Conservation (phyloP, 2,113 vertebrate genomes). For the Oreotrochilus melanogaster region DNA sequence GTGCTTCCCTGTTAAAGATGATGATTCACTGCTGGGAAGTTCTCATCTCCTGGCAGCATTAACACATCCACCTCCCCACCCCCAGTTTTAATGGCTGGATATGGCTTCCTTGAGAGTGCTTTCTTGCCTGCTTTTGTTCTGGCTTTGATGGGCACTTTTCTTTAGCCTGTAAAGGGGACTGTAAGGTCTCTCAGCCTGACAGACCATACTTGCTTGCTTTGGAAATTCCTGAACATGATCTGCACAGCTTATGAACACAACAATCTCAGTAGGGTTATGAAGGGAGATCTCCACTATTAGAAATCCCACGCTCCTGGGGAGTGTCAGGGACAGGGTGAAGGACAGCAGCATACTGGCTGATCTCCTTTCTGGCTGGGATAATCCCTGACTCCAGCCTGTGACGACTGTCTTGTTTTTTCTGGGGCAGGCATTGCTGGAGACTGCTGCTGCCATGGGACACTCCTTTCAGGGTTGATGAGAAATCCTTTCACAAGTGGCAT, state of each 20-base stretch:
- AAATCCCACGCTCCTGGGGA: not conserved
- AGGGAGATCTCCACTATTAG: not conserved
- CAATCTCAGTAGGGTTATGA: not conserved
- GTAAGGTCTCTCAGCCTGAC: not conserved
- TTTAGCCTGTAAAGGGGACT: not conserved
- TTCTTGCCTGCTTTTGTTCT: not conserved
- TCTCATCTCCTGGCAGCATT: not conserved
- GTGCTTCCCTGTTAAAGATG: not conserved
- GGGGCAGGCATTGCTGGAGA: not conserved
- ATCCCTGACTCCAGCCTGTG: not conserved
- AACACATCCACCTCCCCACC: not conserved
- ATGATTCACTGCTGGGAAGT: not conserved
- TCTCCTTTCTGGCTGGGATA: not conserved
- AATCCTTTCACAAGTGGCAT: not conserved
- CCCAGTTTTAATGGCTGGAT: not conserved
- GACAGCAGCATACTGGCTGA: not conserved
- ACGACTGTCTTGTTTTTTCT: not conserved
- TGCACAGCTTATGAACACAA: not conserved
- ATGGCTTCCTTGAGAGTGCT: not conserved
- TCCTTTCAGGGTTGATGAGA: constrained; percentile 10
- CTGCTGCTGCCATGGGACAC: not conserved
- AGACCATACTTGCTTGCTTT: not conserved
- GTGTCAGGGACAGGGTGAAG: not conserved
- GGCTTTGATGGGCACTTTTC: not conserved
- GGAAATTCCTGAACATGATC: not conserved